These are phyloP conservation scores for Phaenicophaeus curvirostris DNA, from an alignment of 2,797 vertebrate species.

Conservation along the genomic window DNA sequence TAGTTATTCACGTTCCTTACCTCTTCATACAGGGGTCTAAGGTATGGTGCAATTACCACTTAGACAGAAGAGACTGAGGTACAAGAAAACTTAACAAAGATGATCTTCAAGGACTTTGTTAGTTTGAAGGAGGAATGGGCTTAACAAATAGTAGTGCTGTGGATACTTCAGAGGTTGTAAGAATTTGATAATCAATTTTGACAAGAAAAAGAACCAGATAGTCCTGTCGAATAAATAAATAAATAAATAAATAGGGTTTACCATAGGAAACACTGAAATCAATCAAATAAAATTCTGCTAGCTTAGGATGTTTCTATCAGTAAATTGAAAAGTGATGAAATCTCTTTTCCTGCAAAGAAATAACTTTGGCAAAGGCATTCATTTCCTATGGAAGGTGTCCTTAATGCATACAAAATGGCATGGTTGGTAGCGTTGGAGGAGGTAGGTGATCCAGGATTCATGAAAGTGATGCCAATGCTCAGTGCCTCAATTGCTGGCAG, in stretches of 20 bases:
- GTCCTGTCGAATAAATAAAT: neutral
- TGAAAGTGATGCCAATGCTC: neutral
- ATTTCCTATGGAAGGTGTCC: neutral
- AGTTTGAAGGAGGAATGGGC: neutral
- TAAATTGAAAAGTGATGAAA: neutral
- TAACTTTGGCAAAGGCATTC: neutral
- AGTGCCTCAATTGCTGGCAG: neutral
- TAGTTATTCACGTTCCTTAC: neutral
- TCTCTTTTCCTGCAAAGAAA: neutral
- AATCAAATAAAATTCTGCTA: neutral
- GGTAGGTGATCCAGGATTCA: accelerated
- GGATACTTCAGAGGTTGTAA: neutral
- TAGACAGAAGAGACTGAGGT: neutral
- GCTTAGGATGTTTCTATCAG: accelerated
- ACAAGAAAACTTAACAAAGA: neutral
- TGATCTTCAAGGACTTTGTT: neutral
- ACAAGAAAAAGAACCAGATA: neutral
- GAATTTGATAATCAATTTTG: neutral
- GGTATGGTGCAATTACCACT: neutral
- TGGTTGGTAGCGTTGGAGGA: neutral
- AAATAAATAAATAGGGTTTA: neutral
- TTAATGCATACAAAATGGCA: neutral
- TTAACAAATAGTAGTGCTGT: neutral
- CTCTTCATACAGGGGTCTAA: neutral
- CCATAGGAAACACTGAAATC: neutral